phyloP scores from a whole-genome alignment of 2,888 invertebrate species.

The Mylabris sibirica region DNA sequence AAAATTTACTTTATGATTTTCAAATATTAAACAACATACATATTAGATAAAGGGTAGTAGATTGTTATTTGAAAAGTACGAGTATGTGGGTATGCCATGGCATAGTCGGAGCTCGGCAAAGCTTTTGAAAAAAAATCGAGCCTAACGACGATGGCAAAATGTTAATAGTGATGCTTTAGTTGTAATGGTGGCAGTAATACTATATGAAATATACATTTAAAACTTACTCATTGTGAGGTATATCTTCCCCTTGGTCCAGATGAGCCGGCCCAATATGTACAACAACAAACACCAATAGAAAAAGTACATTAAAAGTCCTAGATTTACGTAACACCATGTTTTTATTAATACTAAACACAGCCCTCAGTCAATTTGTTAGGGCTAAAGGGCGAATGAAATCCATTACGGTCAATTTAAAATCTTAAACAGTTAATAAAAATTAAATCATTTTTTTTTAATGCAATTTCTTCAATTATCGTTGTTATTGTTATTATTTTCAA shows the following conservation, averaged over 20 bases:
- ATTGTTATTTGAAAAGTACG: too few species aligned
- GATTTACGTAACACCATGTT: constrained; percentile 50
- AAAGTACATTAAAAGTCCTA: constrained; percentile 31
- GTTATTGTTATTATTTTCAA: neutral
- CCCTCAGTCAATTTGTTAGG: constrained; percentile 44
- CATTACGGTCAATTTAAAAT: constrained; percentile 29
- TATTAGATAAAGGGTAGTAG: neutral
- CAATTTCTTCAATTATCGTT: constrained; percentile 6
- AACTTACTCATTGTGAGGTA: constrained; percentile 89
- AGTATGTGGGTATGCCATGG: neutral
- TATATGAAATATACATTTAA: constrained; percentile 22
- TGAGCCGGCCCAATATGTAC: constrained; percentile 62
- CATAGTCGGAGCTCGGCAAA: constrained; percentile 29
- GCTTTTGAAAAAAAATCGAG: constrained; percentile 31
- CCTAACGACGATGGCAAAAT: constrained; percentile 16
- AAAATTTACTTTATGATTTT: neutral
- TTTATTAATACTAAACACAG: constrained; percentile 41
- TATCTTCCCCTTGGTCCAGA: constrained; percentile 86
- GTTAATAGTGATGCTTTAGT: neutral
- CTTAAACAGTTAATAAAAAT: constrained; percentile 11
- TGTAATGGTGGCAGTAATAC: constrained; percentile 25
- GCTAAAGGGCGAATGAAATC: constrained; percentile 21
- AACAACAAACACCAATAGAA: constrained; percentile 45
- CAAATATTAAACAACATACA: neutral
- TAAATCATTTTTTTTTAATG: constrained; percentile 11